Evolutionary conservation across 2,113 vertebrate genomes (phyloP).

Genomic region (Monarcha castaneiventris): DNA sequence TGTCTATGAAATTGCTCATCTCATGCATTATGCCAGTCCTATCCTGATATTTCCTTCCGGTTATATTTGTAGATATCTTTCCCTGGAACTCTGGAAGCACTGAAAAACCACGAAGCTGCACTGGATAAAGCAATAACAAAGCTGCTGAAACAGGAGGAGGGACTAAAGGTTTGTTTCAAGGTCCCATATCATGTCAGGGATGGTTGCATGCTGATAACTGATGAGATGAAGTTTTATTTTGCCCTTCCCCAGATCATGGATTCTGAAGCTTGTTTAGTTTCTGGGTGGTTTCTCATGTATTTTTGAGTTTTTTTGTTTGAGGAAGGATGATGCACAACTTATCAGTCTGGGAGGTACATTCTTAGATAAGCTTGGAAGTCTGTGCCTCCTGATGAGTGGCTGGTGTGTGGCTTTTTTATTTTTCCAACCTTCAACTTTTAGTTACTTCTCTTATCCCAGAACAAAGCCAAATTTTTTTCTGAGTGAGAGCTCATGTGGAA

Average conservation of each 20-base stretch:
- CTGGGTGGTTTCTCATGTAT: not conserved
- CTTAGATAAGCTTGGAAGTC: not conserved
- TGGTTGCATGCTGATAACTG: not conserved
- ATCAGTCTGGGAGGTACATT: not conserved
- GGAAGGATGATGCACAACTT: not conserved
- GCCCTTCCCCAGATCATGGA: not conserved
- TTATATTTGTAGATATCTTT: not conserved
- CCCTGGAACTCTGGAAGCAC: not conserved
- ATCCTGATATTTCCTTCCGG: not conserved
- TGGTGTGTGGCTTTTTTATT: not conserved
- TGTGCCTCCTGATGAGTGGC: not conserved
- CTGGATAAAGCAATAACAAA: not conserved
- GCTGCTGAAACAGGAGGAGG: not conserved
- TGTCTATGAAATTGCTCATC: not conserved
- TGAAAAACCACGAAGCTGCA: not conserved
- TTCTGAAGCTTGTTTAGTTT: not conserved
- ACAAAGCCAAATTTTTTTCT: not conserved
- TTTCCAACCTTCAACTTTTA: not conserved
- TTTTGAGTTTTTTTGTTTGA: not conserved
- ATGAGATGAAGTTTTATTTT: not conserved
- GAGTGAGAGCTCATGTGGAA: not conserved
- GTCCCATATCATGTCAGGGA: not conserved
- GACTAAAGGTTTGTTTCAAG: constrained; percentile 19
- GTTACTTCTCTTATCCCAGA: not conserved
- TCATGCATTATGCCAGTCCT: rapidly evolving